Conservation (phyloP, 2,113 vertebrate species). For the Centropus unirufus region DNA sequence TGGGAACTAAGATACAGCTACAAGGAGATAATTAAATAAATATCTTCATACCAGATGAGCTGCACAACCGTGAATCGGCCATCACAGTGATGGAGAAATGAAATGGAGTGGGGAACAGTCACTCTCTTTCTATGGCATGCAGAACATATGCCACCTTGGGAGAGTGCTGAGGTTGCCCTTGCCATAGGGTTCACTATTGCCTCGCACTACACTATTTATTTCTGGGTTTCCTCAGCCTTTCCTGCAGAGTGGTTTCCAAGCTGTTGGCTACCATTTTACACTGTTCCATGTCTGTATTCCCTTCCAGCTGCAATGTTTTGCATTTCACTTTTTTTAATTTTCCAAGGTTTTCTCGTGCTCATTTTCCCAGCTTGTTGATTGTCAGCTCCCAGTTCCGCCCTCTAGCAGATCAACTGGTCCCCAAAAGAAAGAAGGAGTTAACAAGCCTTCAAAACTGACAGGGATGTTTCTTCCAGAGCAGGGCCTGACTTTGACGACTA, state of each 20-base stretch:
- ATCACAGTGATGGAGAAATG: neutral
- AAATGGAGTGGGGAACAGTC: neutral
- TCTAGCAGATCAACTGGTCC: neutral
- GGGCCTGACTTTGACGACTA: neutral
- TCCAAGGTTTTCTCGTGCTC: neutral
- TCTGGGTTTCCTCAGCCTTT: neutral
- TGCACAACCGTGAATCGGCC: neutral
- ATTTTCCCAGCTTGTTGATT: neutral
- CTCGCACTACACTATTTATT: rapidly evolving
- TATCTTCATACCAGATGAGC: neutral
- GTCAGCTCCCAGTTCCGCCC: neutral
- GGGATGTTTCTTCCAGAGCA: neutral
- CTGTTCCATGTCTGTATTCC: rapidly evolving
- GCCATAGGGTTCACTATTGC: neutral
- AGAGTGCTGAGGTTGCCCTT: neutral
- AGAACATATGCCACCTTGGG: neutral
- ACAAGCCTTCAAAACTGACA: neutral
- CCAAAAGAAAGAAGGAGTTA: neutral
- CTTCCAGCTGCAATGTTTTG: neutral
- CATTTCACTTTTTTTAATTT: neutral
- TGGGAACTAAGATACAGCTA: neutral
- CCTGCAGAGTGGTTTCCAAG: neutral
- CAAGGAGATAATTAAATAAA: rapidly evolving
- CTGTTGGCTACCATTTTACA: rapidly evolving
- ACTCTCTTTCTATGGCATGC: neutral